phyloP scores from a whole-genome alignment of 1,140 invertebrate genomes.

The Procambarus clarkii region DNA sequence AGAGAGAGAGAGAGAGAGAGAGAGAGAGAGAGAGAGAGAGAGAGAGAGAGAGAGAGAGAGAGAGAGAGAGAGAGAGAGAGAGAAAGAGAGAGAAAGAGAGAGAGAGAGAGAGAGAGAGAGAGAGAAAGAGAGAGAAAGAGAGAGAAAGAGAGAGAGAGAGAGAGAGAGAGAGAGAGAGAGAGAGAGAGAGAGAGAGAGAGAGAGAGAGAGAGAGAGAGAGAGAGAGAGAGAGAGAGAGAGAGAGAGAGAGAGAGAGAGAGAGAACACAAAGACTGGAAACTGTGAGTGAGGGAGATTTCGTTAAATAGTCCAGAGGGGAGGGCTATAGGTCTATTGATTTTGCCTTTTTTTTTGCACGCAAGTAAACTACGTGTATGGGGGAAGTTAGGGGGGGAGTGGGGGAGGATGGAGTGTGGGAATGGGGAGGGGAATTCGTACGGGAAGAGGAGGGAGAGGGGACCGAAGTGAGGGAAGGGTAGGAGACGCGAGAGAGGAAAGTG shows the following conservation, averaged over 20 bases:
- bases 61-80: background rate
- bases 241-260: conserved; percentile 35
- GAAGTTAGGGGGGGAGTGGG: background rate
- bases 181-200: background rate
- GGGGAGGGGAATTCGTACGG: background rate
- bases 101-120: background rate
- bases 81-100: background rate
- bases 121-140: background rate
- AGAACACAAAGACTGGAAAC: conserved; percentile 15
- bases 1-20: conserved; percentile 24
- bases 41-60: conserved; percentile 24
- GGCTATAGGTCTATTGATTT: conserved; percentile 58
- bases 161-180: background rate
- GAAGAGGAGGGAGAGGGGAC: background rate
- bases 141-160: background rate
- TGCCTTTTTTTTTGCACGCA: conserved; percentile 57
- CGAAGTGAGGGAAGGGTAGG: too few relatives aligned
- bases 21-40: conserved; percentile 31
- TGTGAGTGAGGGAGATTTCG: conserved; percentile 50
- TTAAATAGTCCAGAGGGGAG: conserved; percentile 53
- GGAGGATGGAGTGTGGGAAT: background rate
- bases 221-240: conserved; percentile 17
- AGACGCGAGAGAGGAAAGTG: background rate
- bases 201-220: conserved; percentile 19
- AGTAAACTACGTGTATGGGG: conserved; percentile 50